These are phyloP conservation scores for Antigone vipio DNA, from an alignment of 2,113 vertebrate genomes.

Conservation along the genomic window DNA sequence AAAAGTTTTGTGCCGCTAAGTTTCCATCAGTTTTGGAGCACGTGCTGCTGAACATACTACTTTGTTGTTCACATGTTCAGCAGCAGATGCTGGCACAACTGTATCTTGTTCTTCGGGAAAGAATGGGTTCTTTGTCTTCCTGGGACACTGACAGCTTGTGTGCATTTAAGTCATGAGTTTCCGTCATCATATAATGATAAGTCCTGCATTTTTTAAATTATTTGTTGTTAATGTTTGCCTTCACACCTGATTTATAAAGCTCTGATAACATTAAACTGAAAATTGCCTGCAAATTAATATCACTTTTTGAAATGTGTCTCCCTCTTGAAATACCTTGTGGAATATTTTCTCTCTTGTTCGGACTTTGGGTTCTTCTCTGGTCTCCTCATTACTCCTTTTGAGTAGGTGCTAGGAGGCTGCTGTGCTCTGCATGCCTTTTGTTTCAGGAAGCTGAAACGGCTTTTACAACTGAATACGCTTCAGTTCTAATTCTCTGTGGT, in stretches of 20 bases:
- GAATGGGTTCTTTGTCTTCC: not conserved
- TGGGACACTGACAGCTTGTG: not conserved
- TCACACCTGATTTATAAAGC: not conserved
- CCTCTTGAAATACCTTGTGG: not conserved
- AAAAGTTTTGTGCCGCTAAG: not conserved
- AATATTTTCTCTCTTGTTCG: not conserved
- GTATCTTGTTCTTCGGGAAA: not conserved
- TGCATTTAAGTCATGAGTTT: not conserved
- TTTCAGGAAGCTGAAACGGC: not conserved
- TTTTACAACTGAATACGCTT: not conserved
- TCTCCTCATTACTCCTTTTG: not conserved
- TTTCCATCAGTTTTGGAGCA: not conserved
- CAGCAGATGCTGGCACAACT: not conserved
- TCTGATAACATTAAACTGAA: not conserved
- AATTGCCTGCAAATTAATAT: not conserved
- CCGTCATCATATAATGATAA: not conserved
- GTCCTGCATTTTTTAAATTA: not conserved
- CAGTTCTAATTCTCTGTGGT: not conserved
- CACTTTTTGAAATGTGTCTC: not conserved
- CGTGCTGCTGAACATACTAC: not conserved
- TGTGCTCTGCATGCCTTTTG: not conserved
- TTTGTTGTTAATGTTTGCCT: not conserved
- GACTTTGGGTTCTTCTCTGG: not conserved
- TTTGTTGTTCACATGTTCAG: rapidly evolving
- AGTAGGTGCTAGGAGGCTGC: not conserved